Conservation (phyloP, 2,113 vertebrate genomes). For the Marmota flaviventris region DNA sequence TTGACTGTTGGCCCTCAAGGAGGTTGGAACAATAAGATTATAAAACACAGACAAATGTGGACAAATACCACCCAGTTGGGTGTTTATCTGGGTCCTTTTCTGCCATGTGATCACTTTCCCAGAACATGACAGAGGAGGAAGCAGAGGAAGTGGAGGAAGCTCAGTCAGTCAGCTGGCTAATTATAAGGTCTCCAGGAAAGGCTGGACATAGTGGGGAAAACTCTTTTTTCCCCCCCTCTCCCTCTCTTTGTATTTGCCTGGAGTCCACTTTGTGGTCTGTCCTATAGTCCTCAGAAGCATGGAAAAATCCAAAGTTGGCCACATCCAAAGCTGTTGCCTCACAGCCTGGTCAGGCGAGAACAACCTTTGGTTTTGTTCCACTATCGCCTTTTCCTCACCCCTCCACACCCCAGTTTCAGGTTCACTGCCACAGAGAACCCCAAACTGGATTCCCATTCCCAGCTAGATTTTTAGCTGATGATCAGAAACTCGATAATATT, state of each 20-base stretch:
- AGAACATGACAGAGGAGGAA: background rate
- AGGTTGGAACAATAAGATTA: background rate
- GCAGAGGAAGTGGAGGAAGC: background rate
- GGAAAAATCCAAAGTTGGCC: background rate
- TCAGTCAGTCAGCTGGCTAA: background rate
- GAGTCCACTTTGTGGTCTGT: background rate
- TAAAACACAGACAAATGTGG: background rate
- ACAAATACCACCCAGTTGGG: background rate
- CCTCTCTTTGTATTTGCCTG: background rate
- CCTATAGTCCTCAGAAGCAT: background rate
- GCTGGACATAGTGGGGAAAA: background rate
- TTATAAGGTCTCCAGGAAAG: background rate
- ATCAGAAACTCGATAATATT: background rate
- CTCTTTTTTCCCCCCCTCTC: background rate
- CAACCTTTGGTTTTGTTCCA: background rate
- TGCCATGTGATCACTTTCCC: background rate
- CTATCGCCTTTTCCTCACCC: background rate
- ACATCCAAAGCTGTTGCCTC: background rate
- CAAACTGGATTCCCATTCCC: background rate
- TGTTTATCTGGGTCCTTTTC: background rate
- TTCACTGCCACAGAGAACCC: background rate
- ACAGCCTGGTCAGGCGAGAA: background rate
- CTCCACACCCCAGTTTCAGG: background rate
- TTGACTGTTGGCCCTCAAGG: background rate
- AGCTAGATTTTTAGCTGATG: background rate